phyloP scores from a whole-genome alignment of 2,888 invertebrate species.

The Bhutanitis thaidina region DNA sequence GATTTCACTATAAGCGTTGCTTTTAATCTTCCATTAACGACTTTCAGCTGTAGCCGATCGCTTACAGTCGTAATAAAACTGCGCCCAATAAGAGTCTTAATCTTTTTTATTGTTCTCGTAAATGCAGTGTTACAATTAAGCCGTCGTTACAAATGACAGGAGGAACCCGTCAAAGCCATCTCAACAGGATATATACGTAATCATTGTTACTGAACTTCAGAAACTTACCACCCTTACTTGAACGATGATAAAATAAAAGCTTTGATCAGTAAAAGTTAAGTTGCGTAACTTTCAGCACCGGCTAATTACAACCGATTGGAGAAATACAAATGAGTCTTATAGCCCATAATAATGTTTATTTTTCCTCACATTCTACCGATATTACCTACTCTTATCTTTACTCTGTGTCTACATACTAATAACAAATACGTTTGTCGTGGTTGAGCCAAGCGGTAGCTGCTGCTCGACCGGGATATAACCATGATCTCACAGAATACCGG shows the following conservation, averaged over 20 bases:
- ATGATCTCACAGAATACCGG: no score
- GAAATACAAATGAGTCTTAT: no score
- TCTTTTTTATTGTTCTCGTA: constrained; percentile 22
- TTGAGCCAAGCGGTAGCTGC: no score
- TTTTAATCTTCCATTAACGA: constrained; percentile 23
- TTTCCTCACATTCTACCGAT: no score
- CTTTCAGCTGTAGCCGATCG: constrained; percentile 37
- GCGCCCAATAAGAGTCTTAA: constrained; percentile 8
- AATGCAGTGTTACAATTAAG: constrained; percentile 32
- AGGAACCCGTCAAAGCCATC: constrained; percentile 28
- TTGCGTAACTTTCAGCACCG: constrained; percentile 11
- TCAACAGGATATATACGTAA: constrained; percentile 35
- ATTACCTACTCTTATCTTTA: no score
- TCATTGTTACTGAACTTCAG: constrained; percentile 50
- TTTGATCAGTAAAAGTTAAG: neutral
- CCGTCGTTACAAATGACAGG: constrained; percentile 25
- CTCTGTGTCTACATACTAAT: no score
- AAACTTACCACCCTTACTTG: constrained; percentile 31
- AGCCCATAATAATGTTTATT: no score
- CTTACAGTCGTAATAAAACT: constrained; percentile 38
- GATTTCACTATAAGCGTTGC: constrained; percentile 9
- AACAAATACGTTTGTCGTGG: no score
- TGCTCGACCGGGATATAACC: no score
- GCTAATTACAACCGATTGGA: constrained; percentile 5
- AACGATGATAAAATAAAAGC: constrained; percentile 22